Percentiles rank a stretch among this genome's conserved stretches.
These are phyloP conservation scores for Aphidius gifuensis DNA, from an alignment of 1,140 invertebrate genomes.

Conservation along the genomic window DNA sequence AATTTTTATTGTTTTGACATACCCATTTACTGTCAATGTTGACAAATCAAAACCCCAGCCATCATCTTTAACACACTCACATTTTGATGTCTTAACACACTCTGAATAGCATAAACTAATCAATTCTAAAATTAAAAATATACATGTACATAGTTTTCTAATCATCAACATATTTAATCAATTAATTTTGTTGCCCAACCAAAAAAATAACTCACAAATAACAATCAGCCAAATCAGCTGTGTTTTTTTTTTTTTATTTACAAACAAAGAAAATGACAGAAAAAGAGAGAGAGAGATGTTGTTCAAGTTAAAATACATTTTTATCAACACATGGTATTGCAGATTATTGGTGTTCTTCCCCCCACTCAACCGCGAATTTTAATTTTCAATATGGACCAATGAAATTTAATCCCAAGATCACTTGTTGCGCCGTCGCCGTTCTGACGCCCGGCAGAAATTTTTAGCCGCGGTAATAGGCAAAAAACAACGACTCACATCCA, in stretches of 20 bases:
- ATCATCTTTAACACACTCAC: neutral
- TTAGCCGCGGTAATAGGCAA: conserved; percentile 22
- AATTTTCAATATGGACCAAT: neutral
- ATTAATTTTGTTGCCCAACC: neutral
- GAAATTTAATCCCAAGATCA: conserved; percentile 22
- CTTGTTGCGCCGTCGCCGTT: conserved; percentile 31
- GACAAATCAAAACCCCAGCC: neutral
- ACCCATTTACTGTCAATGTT: neutral
- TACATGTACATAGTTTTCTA: too few species aligned
- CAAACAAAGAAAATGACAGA: too few species aligned
- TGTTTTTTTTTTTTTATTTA: too few species aligned
- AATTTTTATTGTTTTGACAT: neutral
- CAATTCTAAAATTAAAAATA: too few species aligned
- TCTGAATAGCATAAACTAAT: too few species aligned
- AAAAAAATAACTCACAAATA: neutral
- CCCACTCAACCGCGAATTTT: neutral
- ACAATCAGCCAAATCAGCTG: too few species aligned
- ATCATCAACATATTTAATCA: too few species aligned
- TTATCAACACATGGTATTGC: conserved; percentile 3
- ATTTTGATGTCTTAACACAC: too few species aligned
- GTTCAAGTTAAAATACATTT: neutral
- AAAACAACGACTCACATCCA: too few species aligned
- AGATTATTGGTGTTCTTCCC: neutral
- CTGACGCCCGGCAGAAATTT: conserved; percentile 23
- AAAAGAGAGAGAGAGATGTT: too few species aligned